Evolutionary conservation across 1,140 invertebrate species (phyloP).

Genomic region (Elysia chlorotica): DNA sequence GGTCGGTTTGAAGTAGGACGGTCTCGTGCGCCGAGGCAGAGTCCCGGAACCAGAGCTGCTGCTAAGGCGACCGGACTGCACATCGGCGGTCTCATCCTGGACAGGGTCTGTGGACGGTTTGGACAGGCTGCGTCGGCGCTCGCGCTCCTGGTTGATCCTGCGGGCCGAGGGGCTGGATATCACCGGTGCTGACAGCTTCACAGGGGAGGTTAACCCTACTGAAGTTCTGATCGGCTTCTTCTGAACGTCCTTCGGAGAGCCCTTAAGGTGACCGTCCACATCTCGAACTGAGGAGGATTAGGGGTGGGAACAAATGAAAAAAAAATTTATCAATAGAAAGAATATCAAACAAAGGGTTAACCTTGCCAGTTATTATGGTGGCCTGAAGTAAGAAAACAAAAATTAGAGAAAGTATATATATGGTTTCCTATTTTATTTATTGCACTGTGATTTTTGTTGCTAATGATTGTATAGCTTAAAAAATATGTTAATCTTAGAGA

Average conservation of each 20-base stretch:
- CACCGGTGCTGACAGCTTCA: background rate
- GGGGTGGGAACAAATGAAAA: too few relatives aligned
- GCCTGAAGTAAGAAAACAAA: too few relatives aligned
- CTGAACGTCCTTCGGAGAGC: background rate
- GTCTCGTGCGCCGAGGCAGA: background rate
- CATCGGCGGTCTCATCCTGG: background rate
- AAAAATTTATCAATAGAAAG: too few relatives aligned
- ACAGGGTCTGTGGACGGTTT: background rate
- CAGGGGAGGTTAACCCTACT: background rate
- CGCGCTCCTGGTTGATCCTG: constrained; percentile 13
- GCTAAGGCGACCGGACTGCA: too few relatives aligned
- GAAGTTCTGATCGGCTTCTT: background rate
- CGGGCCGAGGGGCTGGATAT: background rate
- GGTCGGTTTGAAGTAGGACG: constrained; percentile 15
- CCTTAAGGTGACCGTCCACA: background rate
- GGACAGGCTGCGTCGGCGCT: background rate
- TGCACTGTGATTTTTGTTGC: too few relatives aligned
- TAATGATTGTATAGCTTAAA: too few relatives aligned
- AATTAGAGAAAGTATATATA: too few relatives aligned
- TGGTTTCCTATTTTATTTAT: too few relatives aligned
- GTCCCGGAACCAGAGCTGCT: background rate
- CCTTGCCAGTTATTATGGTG: too few relatives aligned
- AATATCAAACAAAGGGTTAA: too few relatives aligned
- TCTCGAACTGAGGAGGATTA: background rate
- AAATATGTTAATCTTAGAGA: too few relatives aligned